phyloP scores from a whole-genome alignment of 2,113 vertebrate genomes.

The Sinocyclocheilus maitianheensis region DNA sequence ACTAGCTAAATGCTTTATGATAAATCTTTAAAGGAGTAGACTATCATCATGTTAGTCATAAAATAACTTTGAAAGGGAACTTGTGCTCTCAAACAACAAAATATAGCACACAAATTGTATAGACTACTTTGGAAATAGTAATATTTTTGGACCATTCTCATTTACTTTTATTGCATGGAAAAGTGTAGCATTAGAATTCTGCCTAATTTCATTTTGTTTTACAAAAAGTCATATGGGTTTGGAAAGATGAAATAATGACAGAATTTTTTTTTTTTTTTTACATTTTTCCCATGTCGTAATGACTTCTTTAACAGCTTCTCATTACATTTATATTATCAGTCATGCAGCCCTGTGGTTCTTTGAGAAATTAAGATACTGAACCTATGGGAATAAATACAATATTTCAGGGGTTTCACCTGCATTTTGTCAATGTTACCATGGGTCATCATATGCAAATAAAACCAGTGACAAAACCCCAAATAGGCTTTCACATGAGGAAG shows the following conservation, averaged over 20 bases:
- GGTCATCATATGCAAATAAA: neutral
- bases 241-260: neutral
- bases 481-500: neutral
- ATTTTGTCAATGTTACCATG: constrained; percentile 2
- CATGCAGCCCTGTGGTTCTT: neutral
- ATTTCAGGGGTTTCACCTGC: neutral
- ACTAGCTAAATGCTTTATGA: neutral
- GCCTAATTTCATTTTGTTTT: neutral
- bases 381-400: neutral
- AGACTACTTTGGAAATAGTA: neutral
- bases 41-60: neutral
- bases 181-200: neutral
- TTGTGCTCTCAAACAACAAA: too few species aligned
- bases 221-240: neutral
- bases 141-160: neutral
- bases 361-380: neutral
- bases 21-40: neutral
- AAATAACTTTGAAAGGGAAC: neutral
- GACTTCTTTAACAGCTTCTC: neutral
- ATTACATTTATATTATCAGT: neutral
- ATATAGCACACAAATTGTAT: too few species aligned
- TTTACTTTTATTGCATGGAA: neutral
- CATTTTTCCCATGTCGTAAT: neutral
- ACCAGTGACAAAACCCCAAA: neutral
- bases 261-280: neutral